Evolutionary conservation across 2,888 invertebrate genomes (phyloP), one percentile per base, ranked within the genome.

Genomic region (Iselma pallidipennis): DNA sequence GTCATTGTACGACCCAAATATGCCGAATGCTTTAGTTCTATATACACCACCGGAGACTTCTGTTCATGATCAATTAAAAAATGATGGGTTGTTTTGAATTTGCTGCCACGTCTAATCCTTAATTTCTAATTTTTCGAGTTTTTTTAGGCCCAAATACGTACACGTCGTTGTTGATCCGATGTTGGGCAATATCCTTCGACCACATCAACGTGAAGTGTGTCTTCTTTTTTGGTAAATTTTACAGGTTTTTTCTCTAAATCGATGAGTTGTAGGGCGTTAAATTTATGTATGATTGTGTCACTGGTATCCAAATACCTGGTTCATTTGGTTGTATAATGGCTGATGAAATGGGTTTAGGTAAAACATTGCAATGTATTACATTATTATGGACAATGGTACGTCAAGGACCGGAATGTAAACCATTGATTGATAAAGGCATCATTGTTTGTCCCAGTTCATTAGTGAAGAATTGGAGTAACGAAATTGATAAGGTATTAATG

Each of bases 261-360:
- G 5, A 37, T 23, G 0, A 23, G 4, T 26, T 52, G 16, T n/a
- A 87, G 85, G 99, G 99, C 31, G 98, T 99, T 0, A 94, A 94
- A 78, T 99, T 99, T 79, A 98, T 99, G 97, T 99, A 96, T 78
- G 97, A 99, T 79, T 99, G 98, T 83, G 97, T 98, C 2, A 96
- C 94, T 7, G 99, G 98, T 1, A 84, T 87, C 37, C 91, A 95
- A 74, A 95, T 96, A 70, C 91, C 92, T 59, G 86, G 88, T 63
- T 91, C 91, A 26, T 91, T 87, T 80, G 99, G 99, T 0, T 99
- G 98, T 75, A 99, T 99, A 50, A 99, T 99, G 98, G 99, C 99
- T 2, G 99, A 99, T 82, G 99, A 99, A 86, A 99, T 99, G 98
- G 98, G 94, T 72, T 84, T 98, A 31, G 98, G 98, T 1, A 99